Evolutionary conservation across 2,113 vertebrate genomes (phyloP).

Genomic region (Myxocyprinus asiaticus): DNA sequence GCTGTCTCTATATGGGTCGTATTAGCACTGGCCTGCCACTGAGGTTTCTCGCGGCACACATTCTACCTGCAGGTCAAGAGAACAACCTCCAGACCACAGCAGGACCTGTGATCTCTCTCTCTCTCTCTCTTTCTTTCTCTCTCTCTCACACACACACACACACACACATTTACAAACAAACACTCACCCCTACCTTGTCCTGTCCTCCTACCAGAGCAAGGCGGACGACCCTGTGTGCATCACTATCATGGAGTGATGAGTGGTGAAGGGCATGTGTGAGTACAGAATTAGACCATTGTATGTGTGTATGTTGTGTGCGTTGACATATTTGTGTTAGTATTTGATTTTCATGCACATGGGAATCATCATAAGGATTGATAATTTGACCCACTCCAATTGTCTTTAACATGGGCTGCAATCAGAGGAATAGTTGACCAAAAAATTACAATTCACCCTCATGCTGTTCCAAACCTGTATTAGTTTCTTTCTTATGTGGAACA

Average conservation of each 20-base stretch:
- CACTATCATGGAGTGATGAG: too few relatives aligned
- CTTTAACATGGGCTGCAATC: too few relatives aligned
- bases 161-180: constrained; percentile 24
- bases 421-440: too few relatives aligned
- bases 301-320: not conserved
- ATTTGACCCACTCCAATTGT: too few relatives aligned
- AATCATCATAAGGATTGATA: too few relatives aligned
- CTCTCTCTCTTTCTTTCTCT: too few relatives aligned
- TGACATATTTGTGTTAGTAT: not conserved
- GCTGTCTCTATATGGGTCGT: constrained; percentile 27
- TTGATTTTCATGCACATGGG: not conserved
- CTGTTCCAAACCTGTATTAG: too few relatives aligned
- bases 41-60: constrained; percentile 29
- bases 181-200: constrained; percentile 12
- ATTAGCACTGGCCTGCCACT: constrained; percentile 37
- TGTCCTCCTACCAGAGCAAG: constrained; percentile 14
- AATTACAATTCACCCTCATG: too few relatives aligned
- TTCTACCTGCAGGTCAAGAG: constrained; percentile 50
- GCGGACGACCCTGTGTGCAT: not conserved
- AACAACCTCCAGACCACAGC: constrained; percentile 33
- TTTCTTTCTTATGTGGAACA: too few relatives aligned
- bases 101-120: not conserved
- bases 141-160: too few relatives aligned
- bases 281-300: not conserved
- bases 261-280: not conserved